Evolutionary conservation across 2,888 invertebrate genomes (phyloP), one percentile per base, ranked within the genome.

Genomic region (Seira sanloemensis): DNA sequence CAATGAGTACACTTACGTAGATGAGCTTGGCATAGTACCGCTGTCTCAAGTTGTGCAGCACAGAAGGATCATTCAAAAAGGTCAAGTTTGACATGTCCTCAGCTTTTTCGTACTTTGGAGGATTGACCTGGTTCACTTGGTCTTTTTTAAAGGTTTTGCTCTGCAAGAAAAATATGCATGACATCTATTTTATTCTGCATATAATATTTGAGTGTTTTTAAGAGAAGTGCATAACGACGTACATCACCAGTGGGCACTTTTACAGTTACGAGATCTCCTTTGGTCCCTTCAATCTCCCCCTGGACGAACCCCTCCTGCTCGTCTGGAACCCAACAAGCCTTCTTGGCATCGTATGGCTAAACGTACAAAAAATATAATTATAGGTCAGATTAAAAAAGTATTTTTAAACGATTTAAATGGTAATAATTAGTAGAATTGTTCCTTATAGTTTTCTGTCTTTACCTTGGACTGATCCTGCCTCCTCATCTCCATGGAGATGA

Each of bases 1-100:
- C 16, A 46, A 46, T n/a, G 25, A 66, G 66, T 5, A 66, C 25
- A 96, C 97, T 97, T 96, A 97, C 97, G 94, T 98, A 98, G 93
- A 98, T 98, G 91, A 98, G 96, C 93, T 97, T 96, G 94, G 95
- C 94, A 94, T 96, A 96, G 94, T 98, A 98, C 94, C 98, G 95
- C 93, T 97, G 96, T 94, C 97, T 97, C 94, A 98, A 95, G 93
- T 98, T 98, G 94, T 98, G 96, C 93, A 98, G 95, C 92, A 98
- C 98, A 91, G 97, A 97, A 93, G 98, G 98, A 93, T 98, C 98
- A 94, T 98, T 98, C 93, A 98, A 95, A 94, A 98, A 98, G 92
- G 98, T 98, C 95, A 98, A 95, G 93, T 97, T 97, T 91, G 97
- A 97, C 97, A 98, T 98, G 93, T 98, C 98, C 94, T 98, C 98